Percentiles rank a stretch among this genome's conserved stretches.
These are phyloP conservation scores for Drosophila sp. DNA, from an alignment of 1,140 invertebrate genomes.

Conservation along the genomic window DNA sequence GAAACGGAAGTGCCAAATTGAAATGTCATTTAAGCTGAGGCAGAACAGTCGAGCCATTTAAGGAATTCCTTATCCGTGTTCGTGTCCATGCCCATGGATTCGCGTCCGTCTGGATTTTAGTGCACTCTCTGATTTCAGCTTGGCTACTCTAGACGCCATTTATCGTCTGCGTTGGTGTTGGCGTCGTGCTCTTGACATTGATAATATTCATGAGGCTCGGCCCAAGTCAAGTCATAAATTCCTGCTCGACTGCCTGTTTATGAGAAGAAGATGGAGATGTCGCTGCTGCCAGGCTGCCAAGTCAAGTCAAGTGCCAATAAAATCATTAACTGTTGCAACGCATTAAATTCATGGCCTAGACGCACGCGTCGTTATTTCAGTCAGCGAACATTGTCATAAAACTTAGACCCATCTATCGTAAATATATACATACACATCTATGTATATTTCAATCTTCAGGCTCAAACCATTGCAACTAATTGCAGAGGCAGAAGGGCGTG, in stretches of 20 bases:
- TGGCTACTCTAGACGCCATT: constrained; percentile 40
- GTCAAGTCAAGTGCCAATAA: constrained; percentile 71
- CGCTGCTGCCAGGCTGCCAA: constrained; percentile 36
- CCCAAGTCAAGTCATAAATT: constrained; percentile 57
- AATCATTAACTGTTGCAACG: constrained; percentile 78
- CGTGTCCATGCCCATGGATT: constrained; percentile 7
- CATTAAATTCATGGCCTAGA: constrained; percentile 64
- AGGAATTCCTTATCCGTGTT: constrained; percentile 27
- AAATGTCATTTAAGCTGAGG: constrained; percentile 72
- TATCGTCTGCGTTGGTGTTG: constrained; percentile 43
- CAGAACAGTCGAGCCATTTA: constrained; percentile 37
- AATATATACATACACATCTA: constrained; percentile 30
- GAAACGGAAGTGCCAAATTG: constrained; percentile 79
- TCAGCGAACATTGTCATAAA: constrained; percentile 66
- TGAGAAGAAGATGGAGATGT: constrained; percentile 24
- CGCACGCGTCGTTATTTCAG: constrained; percentile 48
- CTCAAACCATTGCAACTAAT: constrained; percentile 52
- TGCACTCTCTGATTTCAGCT: constrained; percentile 44
- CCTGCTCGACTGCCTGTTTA: constrained; percentile 46
- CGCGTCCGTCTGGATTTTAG: constrained; percentile 20
- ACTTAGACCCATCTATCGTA: constrained; percentile 42
- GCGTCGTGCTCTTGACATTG: constrained; percentile 52
- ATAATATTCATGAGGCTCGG: constrained; percentile 62
- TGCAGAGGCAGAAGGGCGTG: constrained; percentile 43
- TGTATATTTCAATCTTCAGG: neutral